Percentiles rank a stretch among this genome's conserved stretches.
These are phyloP conservation scores for Excalfactoria chinensis DNA, from an alignment of 2,113 vertebrate species.

Conservation along the genomic window DNA sequence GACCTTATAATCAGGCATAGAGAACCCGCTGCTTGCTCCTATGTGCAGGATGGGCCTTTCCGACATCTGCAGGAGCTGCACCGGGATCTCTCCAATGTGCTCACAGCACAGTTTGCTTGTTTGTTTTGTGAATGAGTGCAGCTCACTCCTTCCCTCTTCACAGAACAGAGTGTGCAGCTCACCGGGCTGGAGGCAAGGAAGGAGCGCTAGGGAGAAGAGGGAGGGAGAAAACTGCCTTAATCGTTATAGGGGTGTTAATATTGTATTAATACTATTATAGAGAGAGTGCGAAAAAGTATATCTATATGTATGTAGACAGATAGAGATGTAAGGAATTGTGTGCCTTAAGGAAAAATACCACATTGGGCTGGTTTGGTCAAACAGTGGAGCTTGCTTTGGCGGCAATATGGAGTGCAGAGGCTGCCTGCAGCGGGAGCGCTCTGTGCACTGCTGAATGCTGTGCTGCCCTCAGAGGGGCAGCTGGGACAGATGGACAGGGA, in stretches of 20 bases:
- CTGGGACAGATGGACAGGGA: background rate
- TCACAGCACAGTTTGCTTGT: background rate
- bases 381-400: background rate
- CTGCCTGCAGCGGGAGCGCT: background rate
- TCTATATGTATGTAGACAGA: no score
- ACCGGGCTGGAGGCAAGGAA: background rate
- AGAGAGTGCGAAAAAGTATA: background rate
- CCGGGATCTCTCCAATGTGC: background rate
- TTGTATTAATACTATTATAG: background rate
- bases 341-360: background rate
- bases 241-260: background rate
- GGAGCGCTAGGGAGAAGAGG: background rate
- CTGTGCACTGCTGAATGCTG: background rate
- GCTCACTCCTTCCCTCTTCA: background rate
- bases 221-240: background rate
- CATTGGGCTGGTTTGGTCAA: background rate
- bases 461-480: background rate
- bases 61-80: background rate
- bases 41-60: background rate
- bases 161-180: background rate
- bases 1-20: fast-evolving
- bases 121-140: background rate
- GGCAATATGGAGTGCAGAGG: background rate
- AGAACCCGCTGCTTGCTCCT: background rate
- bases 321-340: background rate